These are phyloP conservation scores for Troglohyphantes excavatus DNA, from an alignment of 2,888 invertebrate genomes.

Conservation along the genomic window DNA sequence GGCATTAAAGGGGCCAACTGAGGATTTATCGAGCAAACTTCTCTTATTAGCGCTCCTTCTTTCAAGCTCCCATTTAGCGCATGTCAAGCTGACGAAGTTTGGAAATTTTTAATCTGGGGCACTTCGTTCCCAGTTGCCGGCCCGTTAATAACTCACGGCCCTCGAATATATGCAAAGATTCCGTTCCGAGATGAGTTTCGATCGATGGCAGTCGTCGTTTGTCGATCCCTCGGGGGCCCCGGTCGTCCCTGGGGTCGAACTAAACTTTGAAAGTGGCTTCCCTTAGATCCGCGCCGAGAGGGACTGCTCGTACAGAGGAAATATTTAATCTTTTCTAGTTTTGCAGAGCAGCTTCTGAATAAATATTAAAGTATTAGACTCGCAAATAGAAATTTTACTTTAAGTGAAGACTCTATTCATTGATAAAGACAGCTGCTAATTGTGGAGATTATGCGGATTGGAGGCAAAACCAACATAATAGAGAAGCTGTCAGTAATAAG, in stretches of 20 bases:
- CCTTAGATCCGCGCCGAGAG: conserved; percentile 70
- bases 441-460: conserved; percentile 23
- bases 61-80: conserved; percentile 72
- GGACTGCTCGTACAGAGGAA: conserved; percentile 72
- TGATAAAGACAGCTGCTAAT: conserved; percentile 41
- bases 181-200: conserved; percentile 60
- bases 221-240: conserved; percentile 23
- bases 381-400: conserved; percentile 51
- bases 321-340: conserved; percentile 75
- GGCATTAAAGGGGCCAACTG: conserved; percentile 75
- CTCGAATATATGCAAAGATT: conserved; percentile 77
- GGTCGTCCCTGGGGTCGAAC: conserved; percentile 45
- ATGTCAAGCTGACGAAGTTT: conserved; percentile 75
- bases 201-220: conserved; percentile 77
- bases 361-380: conserved; percentile 72
- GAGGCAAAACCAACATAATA: conserved; percentile 1
- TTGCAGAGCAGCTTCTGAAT: conserved; percentile 50
- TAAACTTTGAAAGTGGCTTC: conserved; percentile 77
- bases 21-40: conserved; percentile 66
- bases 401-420: conserved; percentile 12
- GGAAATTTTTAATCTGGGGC: conserved; percentile 77
- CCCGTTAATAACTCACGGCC: conserved; percentile 66
- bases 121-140: conserved; percentile 57
- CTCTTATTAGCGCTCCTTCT: conserved; percentile 76
- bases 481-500: background rate